phyloP scores from a whole-genome alignment of 2,888 invertebrate genomes.

The Plebejus anna region DNA sequence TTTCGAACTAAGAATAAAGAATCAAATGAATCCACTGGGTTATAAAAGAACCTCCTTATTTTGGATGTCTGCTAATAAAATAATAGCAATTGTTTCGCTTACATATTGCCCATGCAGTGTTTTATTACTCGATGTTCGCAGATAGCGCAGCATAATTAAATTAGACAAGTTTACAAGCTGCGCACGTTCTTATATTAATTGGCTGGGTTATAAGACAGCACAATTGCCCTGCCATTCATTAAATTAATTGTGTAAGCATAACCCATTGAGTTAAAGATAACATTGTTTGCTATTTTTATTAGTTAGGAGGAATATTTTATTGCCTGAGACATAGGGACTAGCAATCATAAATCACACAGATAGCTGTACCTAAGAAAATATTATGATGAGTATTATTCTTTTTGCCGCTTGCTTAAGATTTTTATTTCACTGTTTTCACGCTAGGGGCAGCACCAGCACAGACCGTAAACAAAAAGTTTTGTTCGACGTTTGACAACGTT shows the following conservation, averaged over 20 bases:
- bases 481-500: too few species aligned
- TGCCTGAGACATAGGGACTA: neutral
- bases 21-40: too few species aligned
- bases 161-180: constrained; percentile 53
- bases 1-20: too few species aligned
- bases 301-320: neutral
- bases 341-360: neutral
- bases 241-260: constrained; percentile 49
- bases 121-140: constrained; percentile 1
- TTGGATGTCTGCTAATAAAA: neutral
- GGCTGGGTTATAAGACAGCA: constrained; percentile 63
- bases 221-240: constrained; percentile 55
- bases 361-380: neutral
- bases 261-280: neutral
- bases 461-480: too few species aligned
- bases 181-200: constrained; percentile 71
- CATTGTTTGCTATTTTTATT: constrained; percentile 20
- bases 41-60: neutral
- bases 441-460: too few species aligned
- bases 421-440: too few species aligned
- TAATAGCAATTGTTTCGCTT: neutral
- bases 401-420: too few species aligned
- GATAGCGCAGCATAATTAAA: constrained; percentile 45
- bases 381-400: too few species aligned
- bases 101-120: neutral